Evolutionary conservation across 2,113 vertebrate species (phyloP), one percentile per base, ranked within the genome.

Genomic region (Mus spicilegus): DNA sequence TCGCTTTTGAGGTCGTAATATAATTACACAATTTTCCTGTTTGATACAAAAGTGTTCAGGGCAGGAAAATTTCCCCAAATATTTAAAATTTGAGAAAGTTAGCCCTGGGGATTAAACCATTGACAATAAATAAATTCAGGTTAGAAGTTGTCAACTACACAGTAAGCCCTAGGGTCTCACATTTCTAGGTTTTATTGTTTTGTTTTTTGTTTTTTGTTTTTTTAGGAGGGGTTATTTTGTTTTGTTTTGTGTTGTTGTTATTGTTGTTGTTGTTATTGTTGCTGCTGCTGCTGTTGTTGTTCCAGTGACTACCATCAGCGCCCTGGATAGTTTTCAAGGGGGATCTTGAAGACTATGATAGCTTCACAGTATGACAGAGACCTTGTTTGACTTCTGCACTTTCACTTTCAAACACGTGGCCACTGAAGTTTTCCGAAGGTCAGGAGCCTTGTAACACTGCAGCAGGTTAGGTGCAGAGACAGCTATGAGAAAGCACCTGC

Each of bases 31-130:
- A 82, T 39, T 77, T 78, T 10, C n/a, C n/a, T 24, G n/a, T 63
- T 84, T n/a, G 81, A 56, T 78, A 94, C 30, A 95, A 95, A 96
- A 95, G 63, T 72, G 73, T 39, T 89, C 51, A 54, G 2, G 7
- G 19, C 4, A 36, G 4, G 3, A 26, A 76, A 65, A 76, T n/a
- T 58, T 6, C 19, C 51, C 24, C 46, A 88, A 88, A 70, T 36
- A 17, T 26, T 46, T 93, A 88, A 61, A 94, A 93, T 24, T 36
- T 87, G 11, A 86, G 33, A 49, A 87, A 93, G 26, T 70, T 76
- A 75, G 16, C n/a, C 69, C 65, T 76, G 2, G 2, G 30, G 39
- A 13, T 56, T 6, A 77, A 78, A 95, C 1, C 78, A 63, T 17
- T 42, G 58, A 89, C 89, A 93, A 49, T 86, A 91, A 20, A 5